Conservation (phyloP, 2,888 invertebrate species). For the Gibbula magus region DNA sequence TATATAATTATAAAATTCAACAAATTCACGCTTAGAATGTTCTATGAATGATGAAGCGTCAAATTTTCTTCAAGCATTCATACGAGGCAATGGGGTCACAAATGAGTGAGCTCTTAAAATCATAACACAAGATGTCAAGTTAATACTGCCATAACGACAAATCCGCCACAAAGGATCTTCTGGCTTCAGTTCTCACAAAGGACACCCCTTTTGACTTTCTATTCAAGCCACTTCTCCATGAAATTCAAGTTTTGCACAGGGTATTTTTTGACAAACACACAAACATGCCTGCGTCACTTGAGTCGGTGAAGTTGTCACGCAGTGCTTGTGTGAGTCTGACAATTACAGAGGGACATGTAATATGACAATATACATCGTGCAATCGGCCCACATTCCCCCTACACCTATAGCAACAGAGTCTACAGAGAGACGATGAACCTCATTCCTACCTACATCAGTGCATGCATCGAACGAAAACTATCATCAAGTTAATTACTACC, state of each 20-base stretch:
- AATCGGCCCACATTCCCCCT: neutral
- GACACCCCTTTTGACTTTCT: neutral
- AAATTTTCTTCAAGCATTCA: too few species aligned
- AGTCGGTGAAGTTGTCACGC: neutral
- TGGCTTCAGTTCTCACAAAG: neutral
- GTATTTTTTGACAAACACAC: constrained; percentile 2
- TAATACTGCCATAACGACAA: too few species aligned
- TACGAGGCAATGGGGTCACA: too few species aligned
- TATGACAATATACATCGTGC: neutral
- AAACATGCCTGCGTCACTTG: neutral
- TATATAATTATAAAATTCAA: too few species aligned
- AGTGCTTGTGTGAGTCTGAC: neutral
- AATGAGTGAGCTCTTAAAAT: too few species aligned
- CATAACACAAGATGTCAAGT: too few species aligned
- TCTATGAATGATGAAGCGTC: too few species aligned
- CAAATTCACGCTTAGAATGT: too few species aligned
- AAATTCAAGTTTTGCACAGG: neutral
- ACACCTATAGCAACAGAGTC: neutral
- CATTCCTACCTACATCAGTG: neutral
- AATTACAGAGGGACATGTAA: neutral
- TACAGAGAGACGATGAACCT: neutral
- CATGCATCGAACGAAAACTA: neutral
- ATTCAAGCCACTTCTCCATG: neutral
- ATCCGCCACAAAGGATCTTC: too few species aligned
- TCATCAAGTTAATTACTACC: neutral